Percentiles rank a stretch among this genome's conserved stretches.
Conservation (phyloP, 2,797 vertebrate genomes). For the Peromyscus melanophrys region DNA sequence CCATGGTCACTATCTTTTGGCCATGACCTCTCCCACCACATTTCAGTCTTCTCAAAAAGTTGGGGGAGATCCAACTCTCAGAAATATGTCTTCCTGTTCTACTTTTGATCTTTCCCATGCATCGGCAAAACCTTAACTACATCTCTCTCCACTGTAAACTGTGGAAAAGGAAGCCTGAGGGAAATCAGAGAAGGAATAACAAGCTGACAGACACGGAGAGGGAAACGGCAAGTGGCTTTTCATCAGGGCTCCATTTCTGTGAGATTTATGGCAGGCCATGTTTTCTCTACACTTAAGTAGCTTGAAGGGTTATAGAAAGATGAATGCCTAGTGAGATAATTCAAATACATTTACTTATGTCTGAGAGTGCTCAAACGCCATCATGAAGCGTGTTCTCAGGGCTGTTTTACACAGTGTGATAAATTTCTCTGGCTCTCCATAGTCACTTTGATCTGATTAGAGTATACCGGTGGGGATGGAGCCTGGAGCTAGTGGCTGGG, state of each 20-base stretch:
- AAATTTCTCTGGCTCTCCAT: background rate
- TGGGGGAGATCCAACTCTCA: background rate
- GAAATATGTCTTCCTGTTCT: background rate
- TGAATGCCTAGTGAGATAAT: background rate
- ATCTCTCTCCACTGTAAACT: background rate
- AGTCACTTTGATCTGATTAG: constrained; percentile 4
- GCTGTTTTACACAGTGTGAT: background rate
- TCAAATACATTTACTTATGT: background rate
- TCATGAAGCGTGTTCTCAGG: background rate
- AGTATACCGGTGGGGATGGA: background rate
- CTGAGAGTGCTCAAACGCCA: background rate
- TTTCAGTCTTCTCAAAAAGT: background rate
- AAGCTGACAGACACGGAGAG: background rate
- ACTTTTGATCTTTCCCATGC: background rate
- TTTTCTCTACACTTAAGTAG: constrained; percentile 16
- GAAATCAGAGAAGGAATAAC: constrained; percentile 4
- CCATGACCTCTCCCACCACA: background rate
- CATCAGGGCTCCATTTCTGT: background rate
- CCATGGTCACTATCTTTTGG: background rate
- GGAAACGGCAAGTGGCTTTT: background rate
- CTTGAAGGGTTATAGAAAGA: constrained; percentile 21
- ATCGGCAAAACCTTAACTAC: background rate
- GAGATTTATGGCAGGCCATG: background rate
- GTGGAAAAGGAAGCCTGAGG: constrained; percentile 15
- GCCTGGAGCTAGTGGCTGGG: background rate